Evolutionary conservation across 2,888 invertebrate genomes (phyloP).

Genomic region (Agrochola lota): DNA sequence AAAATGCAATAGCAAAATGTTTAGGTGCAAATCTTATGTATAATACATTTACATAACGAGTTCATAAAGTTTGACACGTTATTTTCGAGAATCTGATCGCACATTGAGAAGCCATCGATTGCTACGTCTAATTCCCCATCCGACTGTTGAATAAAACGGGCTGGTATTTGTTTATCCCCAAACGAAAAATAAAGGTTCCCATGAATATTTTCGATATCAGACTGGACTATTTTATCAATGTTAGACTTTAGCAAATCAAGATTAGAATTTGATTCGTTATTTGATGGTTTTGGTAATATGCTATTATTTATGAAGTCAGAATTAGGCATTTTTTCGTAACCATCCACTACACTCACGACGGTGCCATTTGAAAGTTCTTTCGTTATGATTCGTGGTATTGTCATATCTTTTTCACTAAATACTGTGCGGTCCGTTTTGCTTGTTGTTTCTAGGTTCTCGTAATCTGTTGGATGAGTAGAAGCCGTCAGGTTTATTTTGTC

Average conservation of each 20-base stretch:
- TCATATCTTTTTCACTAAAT: slow-evolving; percentile 65
- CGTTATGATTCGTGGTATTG: slow-evolving; percentile 69
- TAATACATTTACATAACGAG: slow-evolving; percentile 69
- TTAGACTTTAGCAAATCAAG: background rate
- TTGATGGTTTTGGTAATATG: slow-evolving; percentile 7
- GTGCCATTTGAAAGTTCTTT: slow-evolving; percentile 72
- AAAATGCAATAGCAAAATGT: background rate
- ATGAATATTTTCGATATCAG: slow-evolving; percentile 41
- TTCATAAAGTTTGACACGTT: slow-evolving; percentile 59
- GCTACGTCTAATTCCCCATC: slow-evolving; percentile 69
- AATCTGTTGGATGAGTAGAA: background rate
- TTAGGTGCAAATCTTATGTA: slow-evolving; percentile 50
- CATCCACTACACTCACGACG: slow-evolving; percentile 66
- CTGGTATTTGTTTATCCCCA: slow-evolving; percentile 67
- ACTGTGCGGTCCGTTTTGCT: slow-evolving; percentile 21
- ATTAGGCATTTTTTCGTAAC: slow-evolving; percentile 70
- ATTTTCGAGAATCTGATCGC: slow-evolving; percentile 52
- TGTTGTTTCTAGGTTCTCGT: slow-evolving; percentile 3
- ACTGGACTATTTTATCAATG: slow-evolving; percentile 15
- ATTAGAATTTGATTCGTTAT: background rate
- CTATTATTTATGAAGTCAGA: slow-evolving; percentile 61
- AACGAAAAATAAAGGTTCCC: slow-evolving; percentile 71
- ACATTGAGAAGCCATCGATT: slow-evolving; percentile 70
- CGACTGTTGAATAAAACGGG: slow-evolving; percentile 70
- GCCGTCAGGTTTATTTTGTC: slow-evolving; percentile 6